phyloP scores from a whole-genome alignment of 1,140 invertebrate species.

The Brachionus sp. region DNA sequence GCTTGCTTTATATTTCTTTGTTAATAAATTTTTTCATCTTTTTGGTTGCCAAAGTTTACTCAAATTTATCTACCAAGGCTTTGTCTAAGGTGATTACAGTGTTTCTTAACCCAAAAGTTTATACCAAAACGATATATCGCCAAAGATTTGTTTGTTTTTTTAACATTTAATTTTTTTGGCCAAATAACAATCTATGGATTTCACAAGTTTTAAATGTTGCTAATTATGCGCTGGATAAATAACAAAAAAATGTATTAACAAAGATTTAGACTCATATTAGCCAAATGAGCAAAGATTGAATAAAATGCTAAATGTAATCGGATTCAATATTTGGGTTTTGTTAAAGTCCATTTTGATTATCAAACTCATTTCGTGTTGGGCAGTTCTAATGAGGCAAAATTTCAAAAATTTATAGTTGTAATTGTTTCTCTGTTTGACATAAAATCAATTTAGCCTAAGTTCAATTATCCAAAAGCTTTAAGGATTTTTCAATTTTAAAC shows the following conservation, averaged over 20 bases:
- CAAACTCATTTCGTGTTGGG: neutral
- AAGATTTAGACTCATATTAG: neutral
- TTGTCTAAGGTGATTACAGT: neutral
- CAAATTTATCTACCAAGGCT: neutral
- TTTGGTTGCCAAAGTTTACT: neutral
- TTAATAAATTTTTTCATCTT: neutral
- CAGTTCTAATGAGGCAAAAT: neutral
- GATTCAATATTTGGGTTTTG: neutral
- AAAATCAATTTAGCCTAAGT: neutral
- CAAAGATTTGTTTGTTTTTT: neutral
- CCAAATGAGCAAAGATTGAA: slow-evolving; percentile 6
- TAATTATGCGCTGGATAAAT: slow-evolving; percentile 10
- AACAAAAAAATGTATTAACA: slow-evolving; percentile 17
- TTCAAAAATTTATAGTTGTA: neutral
- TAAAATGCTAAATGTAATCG: slow-evolving; percentile 9
- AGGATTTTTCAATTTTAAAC: neutral
- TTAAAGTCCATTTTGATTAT: neutral
- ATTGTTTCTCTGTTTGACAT: too few relatives aligned
- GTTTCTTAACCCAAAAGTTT: neutral
- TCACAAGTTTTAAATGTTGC: slow-evolving; percentile 18
- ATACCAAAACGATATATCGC: neutral
- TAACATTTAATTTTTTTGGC: neutral
- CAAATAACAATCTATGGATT: neutral
- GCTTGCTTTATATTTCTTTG: neutral
- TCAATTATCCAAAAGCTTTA: neutral